Evolutionary conservation across 2,888 invertebrate genomes (phyloP), one percentile per base, ranked within the genome.

Genomic region (Nomada goodeniana): DNA sequence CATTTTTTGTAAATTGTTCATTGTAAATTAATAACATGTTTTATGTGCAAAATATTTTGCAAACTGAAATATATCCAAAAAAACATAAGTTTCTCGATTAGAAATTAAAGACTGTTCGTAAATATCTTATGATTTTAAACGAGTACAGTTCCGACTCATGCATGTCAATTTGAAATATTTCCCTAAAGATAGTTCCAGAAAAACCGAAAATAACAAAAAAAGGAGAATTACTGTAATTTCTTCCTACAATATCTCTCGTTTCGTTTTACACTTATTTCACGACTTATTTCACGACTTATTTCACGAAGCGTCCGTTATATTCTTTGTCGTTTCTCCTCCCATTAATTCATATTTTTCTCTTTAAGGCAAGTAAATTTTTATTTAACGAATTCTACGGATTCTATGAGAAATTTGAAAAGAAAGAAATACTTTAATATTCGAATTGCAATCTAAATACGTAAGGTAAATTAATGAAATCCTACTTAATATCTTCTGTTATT

Each of bases 401-500:
- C 67, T 29, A 74, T 67, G 44, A 83, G 74, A 65, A 71, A 70
- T 42, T 57, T 70, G n/a, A 79, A 55, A 67, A 86, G 65, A 75
- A 80, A 53, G 88, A 88, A 80, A 87, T 84, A 76, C 69, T 86
- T 61, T 80, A 80, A 29, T 77, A 73, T 64, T 60, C 84, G 20
- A 86, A 82, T 5, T 81, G 84, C 59, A 84, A 86, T 63, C 73
- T 85, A n/a, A 86, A 85, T 68, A 83, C 78, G 29, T 85, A 91
- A 71, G 89, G 89, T 77, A 87, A 61, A 57, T 76, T 57, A 73
- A 71, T 61, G 68, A 82, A 82, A 70, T 20, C 20, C 64, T 61
- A 47, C 76, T 29, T 70, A 55, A 61, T 53, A 23, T 50, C 50
- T 61, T 76, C 63, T 44, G 44, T 80, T 68, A 64, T 57, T 47